These are phyloP conservation scores for Drosophila heteroneura DNA, from an alignment of 2,888 invertebrate species.

Conservation along the genomic window DNA sequence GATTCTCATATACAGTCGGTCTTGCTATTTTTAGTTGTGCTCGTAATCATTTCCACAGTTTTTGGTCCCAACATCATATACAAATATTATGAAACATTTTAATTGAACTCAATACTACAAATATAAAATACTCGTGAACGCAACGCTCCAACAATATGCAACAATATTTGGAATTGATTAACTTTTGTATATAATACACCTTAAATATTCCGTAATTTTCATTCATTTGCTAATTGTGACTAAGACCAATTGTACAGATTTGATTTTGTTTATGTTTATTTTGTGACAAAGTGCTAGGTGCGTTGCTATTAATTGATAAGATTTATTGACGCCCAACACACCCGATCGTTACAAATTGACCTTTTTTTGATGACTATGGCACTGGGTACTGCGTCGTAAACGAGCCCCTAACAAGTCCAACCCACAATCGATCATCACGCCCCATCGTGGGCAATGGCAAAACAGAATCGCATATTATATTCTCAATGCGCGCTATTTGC, in stretches of 20 bases:
- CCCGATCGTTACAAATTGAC: slow-evolving; percentile 56
- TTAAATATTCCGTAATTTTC: background rate
- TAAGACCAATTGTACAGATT: background rate
- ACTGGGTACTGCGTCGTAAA: slow-evolving; percentile 41
- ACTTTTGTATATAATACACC: background rate
- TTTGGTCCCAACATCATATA: slow-evolving; percentile 16
- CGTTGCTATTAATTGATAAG: slow-evolving; percentile 66
- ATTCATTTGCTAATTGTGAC: slow-evolving; percentile 1
- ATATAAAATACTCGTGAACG: slow-evolving; percentile 15
- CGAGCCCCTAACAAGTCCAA: slow-evolving; percentile 44
- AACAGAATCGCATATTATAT: slow-evolving; percentile 23
- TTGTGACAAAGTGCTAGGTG: slow-evolving; percentile 19
- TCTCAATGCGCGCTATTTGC: background rate
- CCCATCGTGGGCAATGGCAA: slow-evolving; percentile 33
- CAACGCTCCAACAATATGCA: slow-evolving; percentile 23
- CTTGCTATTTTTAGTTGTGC: slow-evolving; percentile 13
- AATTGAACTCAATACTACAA: slow-evolving; percentile 42
- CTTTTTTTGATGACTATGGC: slow-evolving; percentile 29
- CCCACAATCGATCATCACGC: slow-evolving; percentile 36
- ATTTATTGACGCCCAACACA: slow-evolving; percentile 67
- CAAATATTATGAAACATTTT: slow-evolving; percentile 63
- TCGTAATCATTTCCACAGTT: background rate
- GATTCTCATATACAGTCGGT: background rate
- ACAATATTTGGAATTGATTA: background rate
- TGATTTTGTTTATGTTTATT: background rate